phyloP scores from a whole-genome alignment of 2,113 vertebrate genomes.

The Lophura nycthemera region DNA sequence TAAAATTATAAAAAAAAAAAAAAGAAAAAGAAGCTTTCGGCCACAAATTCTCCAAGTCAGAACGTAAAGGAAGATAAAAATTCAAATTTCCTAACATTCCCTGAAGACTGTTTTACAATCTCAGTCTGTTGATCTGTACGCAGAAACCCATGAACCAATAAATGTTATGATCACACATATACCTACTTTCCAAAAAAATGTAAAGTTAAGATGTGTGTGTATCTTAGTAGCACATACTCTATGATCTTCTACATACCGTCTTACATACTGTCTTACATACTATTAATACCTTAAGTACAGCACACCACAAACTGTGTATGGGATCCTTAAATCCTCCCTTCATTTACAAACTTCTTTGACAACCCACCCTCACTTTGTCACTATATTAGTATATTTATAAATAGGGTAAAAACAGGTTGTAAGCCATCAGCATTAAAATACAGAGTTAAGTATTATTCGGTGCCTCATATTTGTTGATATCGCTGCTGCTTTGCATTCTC shows the following conservation, averaged over 20 bases:
- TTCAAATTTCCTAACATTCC: background rate
- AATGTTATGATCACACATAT: background rate
- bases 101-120: background rate
- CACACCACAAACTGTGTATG: background rate
- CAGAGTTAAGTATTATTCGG: background rate
- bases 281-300: background rate
- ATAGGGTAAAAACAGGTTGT: background rate
- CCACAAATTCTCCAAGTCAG: background rate
- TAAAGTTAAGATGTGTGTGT: background rate
- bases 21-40: background rate
- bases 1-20: background rate
- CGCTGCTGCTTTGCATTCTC: background rate
- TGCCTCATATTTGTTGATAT: background rate
- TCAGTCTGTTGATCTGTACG: background rate
- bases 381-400: background rate
- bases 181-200: background rate
- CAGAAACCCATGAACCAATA: background rate
- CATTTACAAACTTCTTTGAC: background rate
- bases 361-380: background rate
- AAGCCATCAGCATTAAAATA: background rate
- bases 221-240: background rate
- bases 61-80: background rate
- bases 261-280: background rate
- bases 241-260: background rate
- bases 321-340: background rate